Evolutionary conservation across 2,113 vertebrate genomes (phyloP), one percentile per base, ranked within the genome.

Genomic region (Arvicanthis niloticus): DNA sequence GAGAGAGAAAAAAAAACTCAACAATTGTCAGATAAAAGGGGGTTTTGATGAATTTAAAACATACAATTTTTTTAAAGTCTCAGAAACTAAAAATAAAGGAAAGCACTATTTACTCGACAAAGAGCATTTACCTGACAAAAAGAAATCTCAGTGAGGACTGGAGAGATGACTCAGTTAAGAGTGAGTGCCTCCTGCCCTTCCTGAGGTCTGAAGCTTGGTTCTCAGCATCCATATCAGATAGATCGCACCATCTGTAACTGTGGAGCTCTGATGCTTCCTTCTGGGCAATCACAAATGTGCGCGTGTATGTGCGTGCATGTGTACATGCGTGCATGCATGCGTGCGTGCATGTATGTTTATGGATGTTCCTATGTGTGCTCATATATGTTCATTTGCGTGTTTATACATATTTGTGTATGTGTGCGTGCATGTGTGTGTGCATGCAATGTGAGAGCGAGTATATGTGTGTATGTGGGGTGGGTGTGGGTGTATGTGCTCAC

Each of bases 21-120:
- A 5, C 60, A 68, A 73, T 84, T 77, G 68, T 81, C 84, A 89
- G 68, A 94, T 77, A 81, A 58, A 60, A 93, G 90, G 42, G 3
- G 21, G 45, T 60, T 77, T 37, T 56, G 65, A 68, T 58, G n/a
- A 84, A 92, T 88, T 88, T n/a, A 58, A 92, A 91, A 72, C 81
- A 91, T 37, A 11, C 37, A 2, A 0, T 82, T 68, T 67, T 65
- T 65, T 58, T 58, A 7, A 48, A 60, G 62, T 68, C 92, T 31
- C 68, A 40, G 58, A 80, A 96, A 68, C n/a, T 19, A 68, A 68
- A 80, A 91, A 68, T 16, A 73, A 53, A 75, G 58, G 73, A 86
- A 70, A 80, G 58, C 15, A 19, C 40, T 84, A 21, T 72, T 62
- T 24, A 34, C 84, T 90, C 26, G 51, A 42, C 84, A 48, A 81